A percentile compares a stretch with the other conserved stretches of the same genome.
Conservation (phyloP, 2,113 vertebrate genomes). For the Acrocephalus kingi region DNA sequence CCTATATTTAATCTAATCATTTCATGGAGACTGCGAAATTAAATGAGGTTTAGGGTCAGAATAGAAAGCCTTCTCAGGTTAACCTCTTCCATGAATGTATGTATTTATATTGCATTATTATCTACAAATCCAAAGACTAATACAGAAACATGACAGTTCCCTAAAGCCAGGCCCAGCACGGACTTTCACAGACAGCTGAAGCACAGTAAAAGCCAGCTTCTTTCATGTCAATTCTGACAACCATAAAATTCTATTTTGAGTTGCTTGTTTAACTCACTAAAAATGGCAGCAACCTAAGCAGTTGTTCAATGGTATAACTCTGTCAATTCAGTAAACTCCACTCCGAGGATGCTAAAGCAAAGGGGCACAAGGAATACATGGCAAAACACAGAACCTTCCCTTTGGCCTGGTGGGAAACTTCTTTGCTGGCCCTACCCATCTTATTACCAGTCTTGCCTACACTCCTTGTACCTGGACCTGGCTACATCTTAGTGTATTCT, state of each 20-base stretch:
- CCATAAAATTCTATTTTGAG: neutral
- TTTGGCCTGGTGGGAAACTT: neutral
- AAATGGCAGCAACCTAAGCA: neutral
- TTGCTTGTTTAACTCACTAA: neutral
- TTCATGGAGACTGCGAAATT: neutral
- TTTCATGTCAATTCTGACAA: neutral
- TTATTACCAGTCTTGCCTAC: neutral
- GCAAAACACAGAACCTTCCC: neutral
- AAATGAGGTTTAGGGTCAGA: slow-evolving; percentile 16
- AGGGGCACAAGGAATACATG: neutral
- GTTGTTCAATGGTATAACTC: neutral
- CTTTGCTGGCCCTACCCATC: neutral
- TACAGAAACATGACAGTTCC: neutral
- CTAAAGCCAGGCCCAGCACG: neutral
- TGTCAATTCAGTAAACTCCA: neutral
- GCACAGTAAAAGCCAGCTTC: neutral
- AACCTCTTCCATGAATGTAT: neutral
- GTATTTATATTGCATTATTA: neutral
- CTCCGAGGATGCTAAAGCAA: neutral
- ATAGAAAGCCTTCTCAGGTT: neutral
- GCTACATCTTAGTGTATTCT: neutral
- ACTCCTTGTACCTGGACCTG: neutral
- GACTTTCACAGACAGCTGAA: neutral
- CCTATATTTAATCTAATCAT: neutral
- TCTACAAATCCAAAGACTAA: neutral